These are phyloP conservation scores for Ips nitidus DNA, from an alignment of 1,140 invertebrate genomes.

Conservation along the genomic window DNA sequence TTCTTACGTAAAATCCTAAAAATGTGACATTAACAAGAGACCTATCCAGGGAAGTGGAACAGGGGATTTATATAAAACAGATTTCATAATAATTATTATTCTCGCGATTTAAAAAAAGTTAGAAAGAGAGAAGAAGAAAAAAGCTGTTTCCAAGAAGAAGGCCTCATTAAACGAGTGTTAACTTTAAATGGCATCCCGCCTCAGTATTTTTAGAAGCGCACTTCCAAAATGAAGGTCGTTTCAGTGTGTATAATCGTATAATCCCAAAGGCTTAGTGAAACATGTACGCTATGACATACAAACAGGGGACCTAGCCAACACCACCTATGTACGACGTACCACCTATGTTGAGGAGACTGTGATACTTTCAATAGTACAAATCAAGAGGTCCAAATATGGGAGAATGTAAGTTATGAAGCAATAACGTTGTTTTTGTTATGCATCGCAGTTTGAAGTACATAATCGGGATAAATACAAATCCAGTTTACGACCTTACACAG, in stretches of 20 bases:
- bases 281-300: not conserved
- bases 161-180: conserved; percentile 20
- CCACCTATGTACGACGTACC: too few species aligned
- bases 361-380: too few species aligned
- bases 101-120: too few species aligned
- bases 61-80: too few species aligned
- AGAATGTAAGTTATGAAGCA: conserved; percentile 22
- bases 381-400: too few species aligned
- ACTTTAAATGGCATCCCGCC: conserved; percentile 8
- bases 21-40: too few species aligned
- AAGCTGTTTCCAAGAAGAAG: not conserved
- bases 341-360: too few species aligned
- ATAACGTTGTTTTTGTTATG: conserved; percentile 34
- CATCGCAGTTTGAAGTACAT: conserved; percentile 16
- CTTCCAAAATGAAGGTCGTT: conserved; percentile 36
- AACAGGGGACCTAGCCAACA: too few species aligned
- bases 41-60: too few species aligned
- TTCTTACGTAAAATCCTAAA: too few species aligned
- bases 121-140: not conserved
- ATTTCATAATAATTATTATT: too few species aligned
- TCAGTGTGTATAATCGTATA: not conserved
- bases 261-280: conserved; percentile 3
- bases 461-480: conserved; percentile 10
- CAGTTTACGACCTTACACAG: conserved; percentile 24
- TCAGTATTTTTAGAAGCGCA: conserved; percentile 38